These are phyloP conservation scores for Orestias chungarensis DNA, from an alignment of 2,797 vertebrate genomes.

Conservation along the genomic window DNA sequence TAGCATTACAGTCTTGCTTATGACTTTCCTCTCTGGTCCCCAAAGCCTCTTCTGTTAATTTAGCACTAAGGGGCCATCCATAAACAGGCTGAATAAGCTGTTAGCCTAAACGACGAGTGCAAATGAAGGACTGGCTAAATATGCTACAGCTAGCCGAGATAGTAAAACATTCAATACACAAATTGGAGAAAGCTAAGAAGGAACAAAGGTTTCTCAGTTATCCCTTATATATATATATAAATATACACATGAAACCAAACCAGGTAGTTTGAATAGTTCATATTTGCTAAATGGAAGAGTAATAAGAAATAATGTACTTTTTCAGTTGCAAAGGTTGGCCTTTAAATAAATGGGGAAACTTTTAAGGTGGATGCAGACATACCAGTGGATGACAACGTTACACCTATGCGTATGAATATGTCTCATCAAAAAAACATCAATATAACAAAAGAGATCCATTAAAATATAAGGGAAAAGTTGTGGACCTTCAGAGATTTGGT, in stretches of 20 bases:
- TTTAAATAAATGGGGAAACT: no score
- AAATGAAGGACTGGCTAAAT: constrained; percentile 77
- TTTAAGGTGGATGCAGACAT: no score
- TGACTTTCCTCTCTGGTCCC: constrained; percentile 77
- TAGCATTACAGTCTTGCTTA: constrained; percentile 77
- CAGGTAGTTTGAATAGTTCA: background rate
- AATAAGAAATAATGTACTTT: no score
- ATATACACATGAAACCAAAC: background rate
- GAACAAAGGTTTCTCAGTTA: constrained; percentile 34
- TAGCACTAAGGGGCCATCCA: constrained; percentile 80
- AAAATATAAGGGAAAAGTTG: no score
- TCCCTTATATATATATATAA: no score
- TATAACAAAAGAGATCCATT: no score
- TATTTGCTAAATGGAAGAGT: no score
- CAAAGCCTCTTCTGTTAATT: constrained; percentile 81
- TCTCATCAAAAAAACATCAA: no score
- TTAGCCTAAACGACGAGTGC: constrained; percentile 75
- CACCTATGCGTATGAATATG: no score
- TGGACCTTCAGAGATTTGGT: no score
- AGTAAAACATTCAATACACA: constrained; percentile 52
- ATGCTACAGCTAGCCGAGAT: constrained; percentile 71
- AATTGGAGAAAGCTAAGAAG: constrained; percentile 44
- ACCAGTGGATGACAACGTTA: no score
- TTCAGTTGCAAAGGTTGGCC: no score
- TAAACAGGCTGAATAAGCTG: constrained; percentile 80